Base-by-base conservation (phyloP, 1,140 invertebrate species). In the Wiebesia pumilae region DNA sequence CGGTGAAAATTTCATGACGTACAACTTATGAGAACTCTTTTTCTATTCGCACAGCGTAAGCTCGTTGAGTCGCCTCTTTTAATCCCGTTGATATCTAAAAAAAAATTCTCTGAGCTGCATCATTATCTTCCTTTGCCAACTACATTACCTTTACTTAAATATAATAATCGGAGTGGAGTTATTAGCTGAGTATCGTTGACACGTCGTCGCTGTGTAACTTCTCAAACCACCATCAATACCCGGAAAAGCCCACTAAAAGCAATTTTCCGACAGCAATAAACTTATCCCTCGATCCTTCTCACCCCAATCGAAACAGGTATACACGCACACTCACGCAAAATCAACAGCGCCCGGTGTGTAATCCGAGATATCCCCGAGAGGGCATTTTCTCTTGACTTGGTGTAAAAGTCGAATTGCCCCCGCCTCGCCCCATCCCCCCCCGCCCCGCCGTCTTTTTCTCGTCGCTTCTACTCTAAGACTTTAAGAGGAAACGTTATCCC, bases 301-400 rank as follows among this genome's bases (percentile, higher is more conserved):
- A 21, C 35, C 38, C 21, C 16, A 27, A 14, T 35, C 30, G 1
- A 10, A 65, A 35, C 58, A 81, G 54, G 79, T 65, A 81, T 65
- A 81, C 35, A 27, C n/a, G 65, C 65, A 71, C 21, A 47, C 27
- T n/a, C 80, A 51, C 16, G 65, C 27, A 47, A 47, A 47, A 47
- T 47, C 43, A 47, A 47, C 43, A 24, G 62, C 3, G 80, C 19
- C 0, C 21, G n/a, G 35, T 12, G 80, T 67, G 80, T 69, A 81
- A 81, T 67, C 80, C 40, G 58, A 79, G 77, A 78, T 54, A 78
- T 78, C n/a, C 77, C 24, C 77, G 77, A 79, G 75, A 78, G 75
- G 43, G 51, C 51, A 58, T 79, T 81, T 30, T 81, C 58, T 81
- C 43, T n/a, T 27, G 51, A 40, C 33, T 47, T 71, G 38, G 40